Evolutionary conservation across 1,140 invertebrate genomes (phyloP).

Genomic region (Drosophila azteca): DNA sequence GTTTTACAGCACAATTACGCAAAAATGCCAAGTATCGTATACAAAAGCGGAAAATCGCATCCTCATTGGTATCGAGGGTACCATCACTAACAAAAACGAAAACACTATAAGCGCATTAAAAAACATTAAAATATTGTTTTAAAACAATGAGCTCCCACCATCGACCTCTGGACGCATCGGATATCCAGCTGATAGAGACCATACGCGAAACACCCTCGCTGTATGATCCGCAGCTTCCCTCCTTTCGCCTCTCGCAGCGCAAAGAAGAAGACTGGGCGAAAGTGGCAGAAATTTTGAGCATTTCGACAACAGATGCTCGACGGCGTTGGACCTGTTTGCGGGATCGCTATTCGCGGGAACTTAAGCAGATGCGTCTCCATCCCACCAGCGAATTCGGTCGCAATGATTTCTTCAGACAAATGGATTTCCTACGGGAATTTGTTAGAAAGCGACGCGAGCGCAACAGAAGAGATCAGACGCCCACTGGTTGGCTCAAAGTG

Average conservation of each 20-base stretch:
- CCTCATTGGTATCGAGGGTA: no score
- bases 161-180: constrained; percentile 67
- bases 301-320: constrained; percentile 60
- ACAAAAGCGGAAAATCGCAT: no score
- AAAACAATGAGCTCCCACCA: constrained; percentile 68
- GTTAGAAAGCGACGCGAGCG: constrained; percentile 67
- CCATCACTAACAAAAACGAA: neutral
- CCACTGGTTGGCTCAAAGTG: constrained; percentile 54
- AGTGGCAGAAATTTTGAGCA: constrained; percentile 61
- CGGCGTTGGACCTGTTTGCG: constrained; percentile 74
- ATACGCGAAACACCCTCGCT: constrained; percentile 67
- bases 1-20: no score
- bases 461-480: constrained; percentile 44
- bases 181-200: constrained; percentile 62
- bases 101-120: constrained; percentile 6
- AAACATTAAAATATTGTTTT: constrained; percentile 22
- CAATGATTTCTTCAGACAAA: constrained; percentile 74
- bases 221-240: constrained; percentile 64
- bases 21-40: no score
- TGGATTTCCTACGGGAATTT: constrained; percentile 76
- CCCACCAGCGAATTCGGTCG: constrained; percentile 66
- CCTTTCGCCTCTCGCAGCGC: constrained; percentile 66
- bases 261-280: constrained; percentile 75
- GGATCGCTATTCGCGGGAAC: constrained; percentile 72
- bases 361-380: constrained; percentile 71